Evolutionary conservation across 2,797 vertebrate species (phyloP).

Genomic region (Scarus forsteni): DNA sequence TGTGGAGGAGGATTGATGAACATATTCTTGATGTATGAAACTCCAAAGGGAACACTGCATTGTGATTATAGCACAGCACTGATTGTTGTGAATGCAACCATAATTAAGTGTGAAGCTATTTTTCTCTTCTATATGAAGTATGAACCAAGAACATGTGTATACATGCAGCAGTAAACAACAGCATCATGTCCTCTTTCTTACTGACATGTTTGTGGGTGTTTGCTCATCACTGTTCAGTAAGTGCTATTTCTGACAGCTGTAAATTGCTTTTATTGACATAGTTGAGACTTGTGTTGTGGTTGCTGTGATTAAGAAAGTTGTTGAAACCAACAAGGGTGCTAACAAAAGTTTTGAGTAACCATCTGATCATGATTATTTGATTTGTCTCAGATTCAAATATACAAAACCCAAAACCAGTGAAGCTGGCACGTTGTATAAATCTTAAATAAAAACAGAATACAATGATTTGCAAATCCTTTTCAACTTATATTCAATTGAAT

Average conservation of each 20-base stretch:
- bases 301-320: no score
- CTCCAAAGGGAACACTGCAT: neutral
- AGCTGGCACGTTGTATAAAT: no score
- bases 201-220: conserved; percentile 4
- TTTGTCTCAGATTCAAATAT: no score
- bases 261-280: neutral
- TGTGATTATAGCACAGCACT: neutral
- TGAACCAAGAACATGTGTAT: neutral
- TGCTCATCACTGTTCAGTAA: neutral
- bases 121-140: neutral
- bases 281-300: no score
- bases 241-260: neutral
- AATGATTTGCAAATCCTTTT: no score
- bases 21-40: neutral
- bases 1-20: neutral
- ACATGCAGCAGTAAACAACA: neutral
- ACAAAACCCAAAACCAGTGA: no score
- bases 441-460: no score
- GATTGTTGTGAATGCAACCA: neutral
- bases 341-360: no score
- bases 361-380: no score
- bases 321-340: no score
- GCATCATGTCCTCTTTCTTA: neutral
- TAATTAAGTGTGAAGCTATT: neutral
- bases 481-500: no score